These are phyloP conservation scores for Rhadinocentrus ornatus DNA, from an alignment of 2,797 vertebrate genomes.

Conservation along the genomic window DNA sequence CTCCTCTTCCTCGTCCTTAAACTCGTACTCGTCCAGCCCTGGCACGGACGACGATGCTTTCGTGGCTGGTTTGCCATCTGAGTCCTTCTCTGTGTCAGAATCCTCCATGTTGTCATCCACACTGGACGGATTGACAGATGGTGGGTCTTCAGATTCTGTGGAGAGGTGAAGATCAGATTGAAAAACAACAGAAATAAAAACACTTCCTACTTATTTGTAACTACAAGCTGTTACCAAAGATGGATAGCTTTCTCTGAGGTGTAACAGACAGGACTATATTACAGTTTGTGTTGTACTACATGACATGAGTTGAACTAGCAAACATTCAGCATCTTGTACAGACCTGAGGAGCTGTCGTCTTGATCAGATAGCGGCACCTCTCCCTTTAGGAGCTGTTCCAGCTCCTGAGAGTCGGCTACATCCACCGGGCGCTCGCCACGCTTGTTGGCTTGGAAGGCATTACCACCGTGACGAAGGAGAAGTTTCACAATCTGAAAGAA, in stretches of 20 bases:
- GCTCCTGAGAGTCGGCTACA: constrained; percentile 95
- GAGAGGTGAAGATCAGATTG: constrained; percentile 14
- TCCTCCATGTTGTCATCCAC: constrained; percentile 94
- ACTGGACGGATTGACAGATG: constrained; percentile 95
- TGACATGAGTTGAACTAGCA: background rate
- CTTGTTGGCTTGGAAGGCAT: constrained; percentile 98
- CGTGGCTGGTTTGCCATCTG: constrained; percentile 85
- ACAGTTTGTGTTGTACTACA: background rate
- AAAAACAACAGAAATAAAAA: constrained; percentile 1
- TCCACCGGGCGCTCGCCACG: constrained; percentile 97
- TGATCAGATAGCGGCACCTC: constrained; percentile 92
- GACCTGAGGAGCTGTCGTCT: constrained; percentile 96
- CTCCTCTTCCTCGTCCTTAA: constrained; percentile 95
- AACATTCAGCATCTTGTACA: background rate
- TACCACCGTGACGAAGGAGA: constrained; percentile 94
- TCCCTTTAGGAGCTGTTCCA: constrained; percentile 94
- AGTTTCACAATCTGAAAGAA: constrained; percentile 93
- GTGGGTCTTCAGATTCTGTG: constrained; percentile 95
- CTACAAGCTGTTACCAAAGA: background rate
- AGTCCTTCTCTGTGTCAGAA: constrained; percentile 95
- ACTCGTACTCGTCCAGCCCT: constrained; percentile 97
- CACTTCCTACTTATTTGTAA: background rate
- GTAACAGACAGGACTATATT: background rate
- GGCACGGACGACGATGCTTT: constrained; percentile 87
- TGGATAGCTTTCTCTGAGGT: too few species aligned